Base-by-base conservation (phyloP, 1,140 invertebrate species). In the Agrypnia vestita region DNA sequence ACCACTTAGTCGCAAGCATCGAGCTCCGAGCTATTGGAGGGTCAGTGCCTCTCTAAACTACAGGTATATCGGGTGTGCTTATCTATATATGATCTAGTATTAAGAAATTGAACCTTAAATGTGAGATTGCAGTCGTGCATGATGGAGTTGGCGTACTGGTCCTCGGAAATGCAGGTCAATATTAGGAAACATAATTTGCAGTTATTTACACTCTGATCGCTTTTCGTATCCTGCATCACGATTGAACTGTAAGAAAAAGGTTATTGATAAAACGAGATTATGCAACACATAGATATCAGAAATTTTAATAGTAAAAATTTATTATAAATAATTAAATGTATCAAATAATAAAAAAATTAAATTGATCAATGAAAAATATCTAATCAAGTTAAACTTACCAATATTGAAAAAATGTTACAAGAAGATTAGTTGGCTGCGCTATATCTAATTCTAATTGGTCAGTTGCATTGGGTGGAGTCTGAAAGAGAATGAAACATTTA, bases 101-200 rank as follows among this genome's bases (percentile, higher is more conserved):
- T 53, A 15, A 74, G n/a, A 51, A 46, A 4, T n/a, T 84, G 6
- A 55, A 99, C 97, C 91, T 96, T 94, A 86, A 98, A 99, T 21
- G 96, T 96, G 80, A 99, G 91, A 91, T 98, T 98, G 67, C 95
- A 94, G 90, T 99, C 98, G 85, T 99, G 97, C 96, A 99, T 98
- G 81, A 99, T 93, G 21, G 97, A 97, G 88, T 98, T 99, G 0
- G 97, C 97, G 89, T 98, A 99, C 85, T 98, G 97, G 89, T 99
- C 98, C 90, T 99, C 98, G 13, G 97, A 94, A 75, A 99, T 97
- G 86, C 97, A 98, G 3, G 96, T 97, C 19, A 99, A 90, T 84
- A 98, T 98, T 17, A 99, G 91, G 85, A 99, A 97, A 86, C 97
- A 99, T 0, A 99, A 87, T 87, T 97, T 98, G 12, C 96, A 94